A percentile compares a stretch with the other conserved stretches of the same genome.
phyloP scores from a whole-genome alignment of 2,888 invertebrate species.

The Xestia xanthographa region DNA sequence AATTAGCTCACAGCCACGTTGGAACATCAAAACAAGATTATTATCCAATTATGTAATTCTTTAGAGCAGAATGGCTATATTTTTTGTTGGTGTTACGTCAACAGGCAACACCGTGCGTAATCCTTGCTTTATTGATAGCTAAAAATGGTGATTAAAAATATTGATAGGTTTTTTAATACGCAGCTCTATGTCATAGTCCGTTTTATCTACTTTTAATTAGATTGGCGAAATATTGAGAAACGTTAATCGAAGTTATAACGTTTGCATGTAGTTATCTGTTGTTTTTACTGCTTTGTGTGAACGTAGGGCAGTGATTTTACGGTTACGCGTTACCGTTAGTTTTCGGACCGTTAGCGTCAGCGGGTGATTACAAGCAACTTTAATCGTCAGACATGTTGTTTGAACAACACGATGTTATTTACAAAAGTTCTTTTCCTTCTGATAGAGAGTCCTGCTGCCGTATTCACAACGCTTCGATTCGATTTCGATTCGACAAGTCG shows the following conservation, averaged over 20 bases:
- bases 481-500: too few species aligned
- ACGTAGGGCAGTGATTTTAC: constrained; percentile 36
- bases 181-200: not conserved
- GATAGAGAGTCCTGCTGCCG: not conserved
- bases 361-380: constrained; percentile 33
- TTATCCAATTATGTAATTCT: constrained; percentile 58
- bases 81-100: constrained; percentile 53
- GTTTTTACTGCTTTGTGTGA: not conserved
- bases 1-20: constrained; percentile 51
- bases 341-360: constrained; percentile 47
- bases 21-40: constrained; percentile 58
- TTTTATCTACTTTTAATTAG: constrained; percentile 9
- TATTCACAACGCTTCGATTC: too few species aligned
- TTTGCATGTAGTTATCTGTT: not conserved
- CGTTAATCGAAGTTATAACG: not conserved
- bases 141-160: constrained; percentile 10
- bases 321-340: constrained; percentile 35
- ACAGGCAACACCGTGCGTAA: constrained; percentile 37
- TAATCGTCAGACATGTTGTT: constrained; percentile 44
- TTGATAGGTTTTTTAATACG: constrained; percentile 5
- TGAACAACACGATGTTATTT: not conserved
- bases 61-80: constrained; percentile 17
- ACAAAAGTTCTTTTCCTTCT: not conserved
- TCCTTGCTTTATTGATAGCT: constrained; percentile 23
- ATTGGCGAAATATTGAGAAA: not conserved